phyloP scores from a whole-genome alignment of 2,797 vertebrate species.

The Malacoraja senta region DNA sequence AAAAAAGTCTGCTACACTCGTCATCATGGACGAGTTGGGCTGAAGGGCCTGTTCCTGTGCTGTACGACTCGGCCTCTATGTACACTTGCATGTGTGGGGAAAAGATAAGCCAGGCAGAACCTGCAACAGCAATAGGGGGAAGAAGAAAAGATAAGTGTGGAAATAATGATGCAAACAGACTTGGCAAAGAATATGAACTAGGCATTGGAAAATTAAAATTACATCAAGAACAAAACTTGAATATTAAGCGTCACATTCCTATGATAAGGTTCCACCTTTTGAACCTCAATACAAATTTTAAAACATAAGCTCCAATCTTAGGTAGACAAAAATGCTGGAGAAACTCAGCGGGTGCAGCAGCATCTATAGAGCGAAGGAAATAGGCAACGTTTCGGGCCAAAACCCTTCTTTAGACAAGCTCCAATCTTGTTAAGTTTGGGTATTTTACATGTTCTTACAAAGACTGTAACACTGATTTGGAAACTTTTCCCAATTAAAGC shows the following conservation, averaged over 20 bases:
- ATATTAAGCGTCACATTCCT: neutral
- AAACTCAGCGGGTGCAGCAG: too few relatives aligned
- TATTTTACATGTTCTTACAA: neutral
- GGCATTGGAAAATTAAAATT: neutral
- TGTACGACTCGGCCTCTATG: too few relatives aligned
- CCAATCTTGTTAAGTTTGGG: neutral
- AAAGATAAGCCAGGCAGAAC: too few relatives aligned
- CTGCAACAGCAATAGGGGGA: too few relatives aligned
- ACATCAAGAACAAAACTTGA: neutral
- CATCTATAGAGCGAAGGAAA: too few relatives aligned
- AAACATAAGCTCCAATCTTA: neutral
- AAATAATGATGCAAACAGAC: neutral
- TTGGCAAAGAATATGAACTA: neutral
- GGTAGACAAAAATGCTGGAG: too few relatives aligned
- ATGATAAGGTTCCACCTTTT: neutral
- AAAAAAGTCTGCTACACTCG: too few relatives aligned
- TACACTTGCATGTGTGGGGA: too few relatives aligned
- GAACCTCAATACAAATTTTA: neutral
- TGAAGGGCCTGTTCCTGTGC: too few relatives aligned
- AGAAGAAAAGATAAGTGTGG: neutral
- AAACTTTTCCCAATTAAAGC: neutral
- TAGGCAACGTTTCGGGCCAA: too few relatives aligned
- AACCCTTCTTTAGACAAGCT: too few relatives aligned
- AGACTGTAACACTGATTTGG: neutral
- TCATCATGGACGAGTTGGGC: too few relatives aligned